A percentile compares a stretch with the other conserved stretches of the same genome.
phyloP scores from a whole-genome alignment of 2,797 vertebrate genomes.

The Euthynnus affinis region DNA sequence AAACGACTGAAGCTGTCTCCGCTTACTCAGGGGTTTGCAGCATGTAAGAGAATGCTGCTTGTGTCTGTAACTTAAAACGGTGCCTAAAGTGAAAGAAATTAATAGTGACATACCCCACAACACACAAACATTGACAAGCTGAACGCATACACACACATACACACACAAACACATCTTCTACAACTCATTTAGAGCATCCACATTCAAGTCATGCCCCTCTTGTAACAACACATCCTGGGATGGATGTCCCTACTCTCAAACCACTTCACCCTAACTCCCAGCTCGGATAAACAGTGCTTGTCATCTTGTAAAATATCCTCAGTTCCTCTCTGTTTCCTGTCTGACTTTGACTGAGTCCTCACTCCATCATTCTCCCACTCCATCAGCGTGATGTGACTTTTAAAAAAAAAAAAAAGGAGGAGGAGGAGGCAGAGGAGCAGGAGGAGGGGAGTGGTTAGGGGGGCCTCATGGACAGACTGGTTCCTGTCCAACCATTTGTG shows the following conservation, averaged over 20 bases:
- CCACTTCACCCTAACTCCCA: slow-evolving; percentile 33
- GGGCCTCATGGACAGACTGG: slow-evolving; percentile 32
- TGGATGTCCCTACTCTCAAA: slow-evolving; percentile 44
- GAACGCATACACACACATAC: slow-evolving; percentile 27
- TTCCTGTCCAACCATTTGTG: slow-evolving; percentile 80
- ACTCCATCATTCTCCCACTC: slow-evolving; percentile 61
- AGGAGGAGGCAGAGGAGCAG: not conserved
- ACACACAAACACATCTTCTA: slow-evolving; percentile 21
- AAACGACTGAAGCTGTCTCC: slow-evolving; percentile 31
- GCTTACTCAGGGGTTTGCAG: slow-evolving; percentile 61
- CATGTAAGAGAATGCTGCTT: slow-evolving; percentile 60
- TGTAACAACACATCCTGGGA: slow-evolving; percentile 51
- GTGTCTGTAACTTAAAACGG: slow-evolving; percentile 72
- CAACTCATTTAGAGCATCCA: slow-evolving; percentile 32
- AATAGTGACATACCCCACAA: slow-evolving; percentile 58
- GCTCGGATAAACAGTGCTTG: slow-evolving; percentile 50
- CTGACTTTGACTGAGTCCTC: slow-evolving; percentile 65
- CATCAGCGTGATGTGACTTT: slow-evolving; percentile 53
- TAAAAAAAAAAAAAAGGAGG: slow-evolving; percentile 45
- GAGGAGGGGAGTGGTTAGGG: not conserved
- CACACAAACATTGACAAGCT: slow-evolving; percentile 18
- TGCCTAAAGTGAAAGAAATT: slow-evolving; percentile 73
- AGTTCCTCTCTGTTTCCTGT: slow-evolving; percentile 48
- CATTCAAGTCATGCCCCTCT: slow-evolving; percentile 50
- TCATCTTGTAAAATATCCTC: slow-evolving; percentile 62